Evolutionary conservation across 1,140 invertebrate species (phyloP), one percentile per base, ranked within the genome.

Genomic region (Brachionus manjavacas): DNA sequence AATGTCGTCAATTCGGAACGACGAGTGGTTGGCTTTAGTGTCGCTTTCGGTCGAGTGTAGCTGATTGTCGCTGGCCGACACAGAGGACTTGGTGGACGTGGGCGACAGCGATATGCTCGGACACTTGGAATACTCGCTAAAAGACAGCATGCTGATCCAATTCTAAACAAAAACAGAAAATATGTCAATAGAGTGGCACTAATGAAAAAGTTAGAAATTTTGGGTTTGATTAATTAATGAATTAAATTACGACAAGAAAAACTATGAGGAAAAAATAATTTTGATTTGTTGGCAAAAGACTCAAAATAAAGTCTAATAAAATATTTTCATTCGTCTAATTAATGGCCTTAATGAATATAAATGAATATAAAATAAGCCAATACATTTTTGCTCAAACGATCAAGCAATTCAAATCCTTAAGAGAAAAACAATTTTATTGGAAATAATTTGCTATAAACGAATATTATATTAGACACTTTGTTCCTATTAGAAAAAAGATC

Each of bases 391-490:
- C 12, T 76, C 49, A 25, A 76, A 25, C 49, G 72, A 76, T 76
- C 72, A 76, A 76, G 41, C 12, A 76, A 49, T 25, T 49, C 20
- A 28, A 46, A 49, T 25, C 23, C 23, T 49, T 76, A 76, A 76
- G 41, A 35, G 46, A 35, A 12, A 76, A 76, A 76, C 52, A 76
- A 76, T 76, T 76, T 76, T 49, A 76, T 76, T 76, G 39, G 39
- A 23, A 76, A 76, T 49, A 76, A 72, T 72, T 72, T 72, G 68
- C 12, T n/a, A 43, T 72, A 72, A 72, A 72, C 39, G 16, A 72
- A 72, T 23, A 76, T 76, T 76, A 76, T 14, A 76, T 76, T 76
- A 76, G 72, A 76, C 72, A 76, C 16, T 76, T 76, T 60, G 20
- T 23, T 60, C n/a, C 52, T 60, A 60, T 60, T 23, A 60, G 20